Evolutionary conservation across 2,888 invertebrate genomes (phyloP).

Genomic region (Synergus japonicus): DNA sequence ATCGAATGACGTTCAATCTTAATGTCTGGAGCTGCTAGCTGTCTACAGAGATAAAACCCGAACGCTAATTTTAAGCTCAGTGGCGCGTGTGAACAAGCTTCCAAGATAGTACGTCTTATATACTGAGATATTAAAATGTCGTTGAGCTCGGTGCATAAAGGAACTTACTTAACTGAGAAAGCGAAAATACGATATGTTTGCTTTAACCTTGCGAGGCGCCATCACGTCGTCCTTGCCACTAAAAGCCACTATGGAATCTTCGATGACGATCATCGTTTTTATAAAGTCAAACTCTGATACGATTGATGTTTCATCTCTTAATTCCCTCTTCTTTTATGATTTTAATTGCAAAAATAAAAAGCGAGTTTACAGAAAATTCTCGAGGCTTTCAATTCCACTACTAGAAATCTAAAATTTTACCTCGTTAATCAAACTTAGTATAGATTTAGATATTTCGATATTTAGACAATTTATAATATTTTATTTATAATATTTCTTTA

Average conservation of each 20-base stretch:
- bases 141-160: constrained; percentile 34
- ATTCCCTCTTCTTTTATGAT: background rate
- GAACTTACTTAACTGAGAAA: constrained; percentile 37
- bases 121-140: constrained; percentile 34
- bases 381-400: background rate
- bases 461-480: too few relatives aligned
- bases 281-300: constrained; percentile 48
- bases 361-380: background rate
- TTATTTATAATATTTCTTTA: too few relatives aligned
- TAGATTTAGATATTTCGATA: too few relatives aligned
- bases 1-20: too few relatives aligned
- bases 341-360: background rate
- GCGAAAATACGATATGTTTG: constrained; percentile 26
- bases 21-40: background rate
- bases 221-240: constrained; percentile 72
- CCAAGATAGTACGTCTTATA: constrained; percentile 12
- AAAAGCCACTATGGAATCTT: constrained; percentile 64
- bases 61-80: constrained; percentile 3
- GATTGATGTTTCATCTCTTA: constrained; percentile 31
- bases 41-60: background rate
- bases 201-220: constrained; percentile 72
- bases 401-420: background rate
- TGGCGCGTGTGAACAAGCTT: constrained; percentile 14
- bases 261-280: constrained; percentile 56
- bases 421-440: background rate